Evolutionary conservation across 2,797 vertebrate genomes (phyloP).

Genomic region (Enteromius fasciolatus): DNA sequence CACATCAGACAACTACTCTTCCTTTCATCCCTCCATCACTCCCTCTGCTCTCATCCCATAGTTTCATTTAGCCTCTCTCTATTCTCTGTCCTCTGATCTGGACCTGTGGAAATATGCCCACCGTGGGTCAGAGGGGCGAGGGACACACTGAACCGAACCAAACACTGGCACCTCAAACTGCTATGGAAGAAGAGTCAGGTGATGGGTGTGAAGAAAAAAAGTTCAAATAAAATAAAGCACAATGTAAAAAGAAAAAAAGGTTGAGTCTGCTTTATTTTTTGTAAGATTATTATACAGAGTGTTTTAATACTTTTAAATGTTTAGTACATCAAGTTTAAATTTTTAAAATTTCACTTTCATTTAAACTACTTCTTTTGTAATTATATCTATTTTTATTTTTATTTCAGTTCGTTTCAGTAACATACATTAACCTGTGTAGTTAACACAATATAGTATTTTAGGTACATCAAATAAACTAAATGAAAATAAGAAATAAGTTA

Average conservation of each 20-base stretch:
- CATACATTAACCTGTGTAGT: neutral
- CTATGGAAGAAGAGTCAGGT: neutral
- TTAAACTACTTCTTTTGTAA: no score
- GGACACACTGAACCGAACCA: neutral
- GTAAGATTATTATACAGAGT: neutral
- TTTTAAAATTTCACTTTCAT: no score
- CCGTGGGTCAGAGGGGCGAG: neutral
- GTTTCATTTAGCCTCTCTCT: constrained; percentile 4
- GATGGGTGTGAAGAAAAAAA: neutral
- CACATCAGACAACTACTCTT: constrained; percentile 29
- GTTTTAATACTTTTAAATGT: neutral
- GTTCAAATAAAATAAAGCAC: neutral
- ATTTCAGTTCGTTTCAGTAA: neutral
- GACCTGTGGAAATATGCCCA: constrained; percentile 18
- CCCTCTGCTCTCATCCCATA: constrained; percentile 22
- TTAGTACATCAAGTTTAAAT: neutral
- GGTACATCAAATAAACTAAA: neutral
- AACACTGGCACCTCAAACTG: neutral
- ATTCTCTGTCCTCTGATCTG: constrained; percentile 21
- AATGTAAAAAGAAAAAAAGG: no score
- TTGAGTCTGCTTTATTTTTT: neutral
- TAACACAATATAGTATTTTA: neutral
- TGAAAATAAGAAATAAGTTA: neutral
- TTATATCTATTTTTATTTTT: neutral
- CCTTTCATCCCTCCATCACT: constrained; percentile 29